These are phyloP conservation scores for Galbula dea DNA, from an alignment of 2,113 vertebrate genomes.

Conservation along the genomic window DNA sequence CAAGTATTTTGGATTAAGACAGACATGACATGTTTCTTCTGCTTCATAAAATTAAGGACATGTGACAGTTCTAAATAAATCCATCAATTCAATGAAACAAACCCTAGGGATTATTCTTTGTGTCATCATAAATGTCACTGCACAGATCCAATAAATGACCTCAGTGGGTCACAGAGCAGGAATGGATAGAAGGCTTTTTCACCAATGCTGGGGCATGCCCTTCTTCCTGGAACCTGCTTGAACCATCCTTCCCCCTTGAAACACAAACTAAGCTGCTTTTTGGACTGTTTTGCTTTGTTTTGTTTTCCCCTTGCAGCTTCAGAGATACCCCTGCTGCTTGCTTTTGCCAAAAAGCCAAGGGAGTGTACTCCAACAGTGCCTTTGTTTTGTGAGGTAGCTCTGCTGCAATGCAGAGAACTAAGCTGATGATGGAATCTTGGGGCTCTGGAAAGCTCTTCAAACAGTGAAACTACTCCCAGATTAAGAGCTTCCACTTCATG, in stretches of 20 bases:
- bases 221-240: neutral
- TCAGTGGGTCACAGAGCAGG: neutral
- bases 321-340: neutral
- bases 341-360: neutral
- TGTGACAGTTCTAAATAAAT: neutral
- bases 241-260: neutral
- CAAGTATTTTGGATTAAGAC: neutral
- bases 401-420: neutral
- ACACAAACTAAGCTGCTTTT: neutral
- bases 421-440: rapidly evolving
- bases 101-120: neutral
- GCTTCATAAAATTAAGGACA: neutral
- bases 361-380: neutral
- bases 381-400: neutral
- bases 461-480: neutral
- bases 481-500: neutral
- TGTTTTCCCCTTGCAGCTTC: neutral
- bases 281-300: neutral
- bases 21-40: neutral
- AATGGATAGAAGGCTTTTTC: neutral
- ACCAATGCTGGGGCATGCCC: neutral
- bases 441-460: neutral
- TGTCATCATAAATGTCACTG: neutral
- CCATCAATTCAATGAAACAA: neutral
- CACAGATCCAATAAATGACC: neutral